A percentile compares a stretch with the other conserved stretches of the same genome.
These are phyloP conservation scores for Geophilus truncorum DNA, from an alignment of 2,888 invertebrate species.

Conservation along the genomic window DNA sequence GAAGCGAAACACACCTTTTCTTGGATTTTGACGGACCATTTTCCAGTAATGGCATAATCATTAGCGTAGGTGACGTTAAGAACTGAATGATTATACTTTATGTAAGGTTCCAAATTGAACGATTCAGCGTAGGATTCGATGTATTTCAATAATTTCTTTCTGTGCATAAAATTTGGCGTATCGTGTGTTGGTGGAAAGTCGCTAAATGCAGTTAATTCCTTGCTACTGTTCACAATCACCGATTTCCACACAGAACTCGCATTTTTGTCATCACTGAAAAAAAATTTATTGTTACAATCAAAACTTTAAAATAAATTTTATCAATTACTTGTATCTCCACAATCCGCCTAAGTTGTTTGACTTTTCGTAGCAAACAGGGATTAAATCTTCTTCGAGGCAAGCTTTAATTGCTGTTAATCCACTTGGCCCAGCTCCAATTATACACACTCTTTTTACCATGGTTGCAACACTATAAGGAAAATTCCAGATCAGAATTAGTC, in stretches of 20 bases:
- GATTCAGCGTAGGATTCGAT: constrained; percentile 45
- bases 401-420: constrained; percentile 48
- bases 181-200: constrained; percentile 49
- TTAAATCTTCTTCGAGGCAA: constrained; percentile 46
- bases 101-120: constrained; percentile 44
- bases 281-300: background rate
- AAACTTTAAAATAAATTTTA: background rate
- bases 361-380: constrained; percentile 47
- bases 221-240: constrained; percentile 39
- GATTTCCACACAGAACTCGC: constrained; percentile 34
- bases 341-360: constrained; percentile 46
- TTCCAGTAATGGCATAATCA: constrained; percentile 32
- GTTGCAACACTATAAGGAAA: background rate
- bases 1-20: background rate
- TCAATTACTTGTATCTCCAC: constrained; percentile 42
- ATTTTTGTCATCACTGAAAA: constrained; percentile 35
- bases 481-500: too few relatives aligned
- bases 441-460: background rate
- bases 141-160: constrained; percentile 46
- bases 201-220: constrained; percentile 48
- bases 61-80: constrained; percentile 2
- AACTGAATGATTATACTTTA: constrained; percentile 41
- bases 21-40: constrained; percentile 33
- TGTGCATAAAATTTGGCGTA: constrained; percentile 50
- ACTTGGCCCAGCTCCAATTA: constrained; percentile 50